A percentile compares a stretch with the other conserved stretches of the same genome.
Conservation (phyloP, 2,888 invertebrate species). For the Himalopsyche japonica region DNA sequence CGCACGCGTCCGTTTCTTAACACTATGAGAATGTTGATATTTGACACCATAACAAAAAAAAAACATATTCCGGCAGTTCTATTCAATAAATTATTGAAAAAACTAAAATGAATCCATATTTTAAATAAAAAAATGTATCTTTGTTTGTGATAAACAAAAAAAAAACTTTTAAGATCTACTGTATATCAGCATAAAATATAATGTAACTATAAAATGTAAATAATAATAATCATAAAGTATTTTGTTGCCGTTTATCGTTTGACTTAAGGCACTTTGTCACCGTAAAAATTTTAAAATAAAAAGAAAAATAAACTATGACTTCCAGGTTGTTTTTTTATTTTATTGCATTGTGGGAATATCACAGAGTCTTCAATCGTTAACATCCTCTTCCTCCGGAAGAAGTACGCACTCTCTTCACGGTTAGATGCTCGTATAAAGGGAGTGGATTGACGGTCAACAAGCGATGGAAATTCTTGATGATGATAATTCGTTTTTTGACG, state of each 20-base stretch:
- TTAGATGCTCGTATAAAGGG: background rate
- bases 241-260: no score
- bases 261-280: background rate
- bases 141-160: no score
- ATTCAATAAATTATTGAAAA: no score
- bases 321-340: background rate
- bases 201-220: no score
- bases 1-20: background rate
- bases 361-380: background rate
- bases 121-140: no score
- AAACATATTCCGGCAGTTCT: no score
- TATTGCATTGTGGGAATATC: background rate
- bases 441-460: background rate
- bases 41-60: background rate
- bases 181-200: no score
- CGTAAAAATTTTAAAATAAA: background rate
- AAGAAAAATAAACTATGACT: background rate
- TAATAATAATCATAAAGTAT: no score
- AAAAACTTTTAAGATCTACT: no score
- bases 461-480: background rate
- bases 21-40: background rate
- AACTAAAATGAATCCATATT: no score
- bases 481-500: background rate
- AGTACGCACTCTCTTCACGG: background rate
- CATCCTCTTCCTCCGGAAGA: background rate